A percentile compares a stretch with the other conserved stretches of the same genome.
phyloP scores from a whole-genome alignment of 53 echinoderm and acorn worm species.

The Mesocentrotus franciscanus region DNA sequence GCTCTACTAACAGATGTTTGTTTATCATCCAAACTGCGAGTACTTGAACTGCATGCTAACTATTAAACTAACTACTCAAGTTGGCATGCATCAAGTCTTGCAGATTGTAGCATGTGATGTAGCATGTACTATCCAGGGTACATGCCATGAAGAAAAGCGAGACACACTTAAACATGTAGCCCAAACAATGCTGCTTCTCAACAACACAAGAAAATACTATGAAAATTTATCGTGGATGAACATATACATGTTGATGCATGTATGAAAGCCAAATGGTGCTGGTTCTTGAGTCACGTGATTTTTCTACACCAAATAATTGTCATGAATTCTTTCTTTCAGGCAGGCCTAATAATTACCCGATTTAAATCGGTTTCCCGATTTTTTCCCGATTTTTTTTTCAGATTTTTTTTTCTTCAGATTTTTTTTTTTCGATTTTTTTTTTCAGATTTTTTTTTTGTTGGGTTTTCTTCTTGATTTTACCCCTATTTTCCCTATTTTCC shows the following conservation, averaged over 20 bases:
- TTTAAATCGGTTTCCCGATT: too few relatives aligned
- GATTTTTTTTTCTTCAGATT: too few relatives aligned
- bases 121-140: background rate
- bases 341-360: too few relatives aligned
- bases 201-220: background rate
- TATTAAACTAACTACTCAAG: background rate
- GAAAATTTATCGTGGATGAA: background rate
- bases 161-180: background rate
- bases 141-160: background rate
- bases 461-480: too few relatives aligned
- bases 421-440: too few relatives aligned
- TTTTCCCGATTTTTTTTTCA: too few relatives aligned
- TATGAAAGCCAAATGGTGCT: background rate
- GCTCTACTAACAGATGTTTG: too few relatives aligned
- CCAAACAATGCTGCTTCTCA: background rate
- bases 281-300: background rate
- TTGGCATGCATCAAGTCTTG: background rate
- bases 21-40: background rate
- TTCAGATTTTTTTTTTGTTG: too few relatives aligned
- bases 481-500: too few relatives aligned
- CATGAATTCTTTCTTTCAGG: too few relatives aligned
- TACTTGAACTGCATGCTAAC: slow-evolving; percentile 15
- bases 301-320: too few relatives aligned
- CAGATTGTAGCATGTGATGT: background rate
- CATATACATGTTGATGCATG: background rate